Conservation (phyloP, 2,797 vertebrate species). For the Pipistrellus kuhlii region DNA sequence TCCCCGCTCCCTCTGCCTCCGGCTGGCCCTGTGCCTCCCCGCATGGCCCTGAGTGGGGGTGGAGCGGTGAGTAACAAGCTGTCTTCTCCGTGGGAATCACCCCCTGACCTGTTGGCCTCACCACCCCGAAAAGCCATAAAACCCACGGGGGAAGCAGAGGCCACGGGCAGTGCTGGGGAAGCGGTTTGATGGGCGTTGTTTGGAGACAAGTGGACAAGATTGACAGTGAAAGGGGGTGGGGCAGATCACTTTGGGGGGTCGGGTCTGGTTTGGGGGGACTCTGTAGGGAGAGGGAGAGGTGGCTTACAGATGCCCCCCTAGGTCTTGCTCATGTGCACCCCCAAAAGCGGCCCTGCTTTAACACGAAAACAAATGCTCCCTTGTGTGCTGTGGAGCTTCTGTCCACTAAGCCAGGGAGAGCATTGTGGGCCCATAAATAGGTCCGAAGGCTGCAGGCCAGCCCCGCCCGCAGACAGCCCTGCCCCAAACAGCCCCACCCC, state of each 20-base stretch:
- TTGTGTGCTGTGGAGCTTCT: neutral
- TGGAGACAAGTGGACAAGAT: neutral
- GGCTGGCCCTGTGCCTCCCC: neutral
- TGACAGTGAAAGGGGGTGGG: neutral
- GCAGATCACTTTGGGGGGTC: too few relatives aligned
- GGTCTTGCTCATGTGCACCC: neutral
- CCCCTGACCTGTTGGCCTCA: neutral
- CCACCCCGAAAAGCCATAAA: neutral
- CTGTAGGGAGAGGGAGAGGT: neutral
- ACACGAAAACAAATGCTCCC: conserved; percentile 38
- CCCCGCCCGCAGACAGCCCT: neutral
- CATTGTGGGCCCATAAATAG: conserved; percentile 1
- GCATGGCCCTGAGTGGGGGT: fast-evolving
- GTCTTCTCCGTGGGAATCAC: neutral
- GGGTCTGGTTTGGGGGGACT: neutral
- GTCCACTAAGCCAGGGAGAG: conserved; percentile 45
- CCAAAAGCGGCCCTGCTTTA: neutral
- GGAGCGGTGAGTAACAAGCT: neutral
- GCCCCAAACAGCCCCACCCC: too few relatives aligned
- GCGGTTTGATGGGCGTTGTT: neutral
- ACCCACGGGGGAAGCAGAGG: too few relatives aligned
- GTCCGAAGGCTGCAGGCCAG: neutral
- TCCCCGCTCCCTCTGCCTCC: neutral
- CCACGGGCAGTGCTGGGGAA: fast-evolving
- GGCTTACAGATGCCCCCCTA: neutral